phyloP scores from a whole-genome alignment of 2,797 vertebrate species.

The Delichon dasypus region DNA sequence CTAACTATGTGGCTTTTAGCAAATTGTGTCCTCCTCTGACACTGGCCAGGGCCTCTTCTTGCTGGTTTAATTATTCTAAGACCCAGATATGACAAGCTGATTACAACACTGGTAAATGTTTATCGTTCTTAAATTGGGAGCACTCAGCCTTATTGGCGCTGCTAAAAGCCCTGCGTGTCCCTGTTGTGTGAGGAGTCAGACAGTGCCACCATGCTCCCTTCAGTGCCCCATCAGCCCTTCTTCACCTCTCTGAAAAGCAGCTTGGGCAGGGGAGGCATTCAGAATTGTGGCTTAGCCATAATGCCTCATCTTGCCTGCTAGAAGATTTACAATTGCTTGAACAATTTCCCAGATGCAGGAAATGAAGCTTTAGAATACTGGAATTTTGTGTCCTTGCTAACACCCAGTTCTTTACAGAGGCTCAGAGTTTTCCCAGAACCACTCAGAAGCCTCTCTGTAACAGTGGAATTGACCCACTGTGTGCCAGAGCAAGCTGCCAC shows the following conservation, averaged over 20 bases:
- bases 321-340: background rate
- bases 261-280: background rate
- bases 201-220: background rate
- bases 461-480: no score
- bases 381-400: background rate
- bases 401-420: background rate
- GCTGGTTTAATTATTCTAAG: slow-evolving; percentile 60
- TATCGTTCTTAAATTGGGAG: background rate
- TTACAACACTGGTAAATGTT: slow-evolving; percentile 17
- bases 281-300: background rate
- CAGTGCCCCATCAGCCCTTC: background rate
- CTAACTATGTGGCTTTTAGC: background rate
- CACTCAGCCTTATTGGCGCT: fast-evolving
- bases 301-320: background rate
- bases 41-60: background rate
- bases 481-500: background rate
- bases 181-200: background rate
- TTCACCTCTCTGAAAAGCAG: background rate
- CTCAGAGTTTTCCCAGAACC: background rate
- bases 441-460: background rate
- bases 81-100: background rate
- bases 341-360: background rate
- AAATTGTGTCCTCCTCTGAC: background rate
- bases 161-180: background rate
- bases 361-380: background rate